phyloP scores from a whole-genome alignment of 2,797 vertebrate species.

The Eleutherodactylus coqui region DNA sequence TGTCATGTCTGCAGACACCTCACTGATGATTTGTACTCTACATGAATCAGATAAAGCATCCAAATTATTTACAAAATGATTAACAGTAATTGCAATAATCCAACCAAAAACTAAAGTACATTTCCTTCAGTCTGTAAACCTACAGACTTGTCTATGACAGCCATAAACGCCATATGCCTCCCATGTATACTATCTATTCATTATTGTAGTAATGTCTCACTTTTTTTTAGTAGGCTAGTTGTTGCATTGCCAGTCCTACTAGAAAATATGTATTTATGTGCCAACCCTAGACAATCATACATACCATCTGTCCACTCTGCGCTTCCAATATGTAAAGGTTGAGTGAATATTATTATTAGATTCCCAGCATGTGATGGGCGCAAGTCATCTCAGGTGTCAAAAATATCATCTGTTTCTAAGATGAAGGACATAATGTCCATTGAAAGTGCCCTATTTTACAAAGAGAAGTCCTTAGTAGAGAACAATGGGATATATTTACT shows the following conservation, averaged over 20 bases:
- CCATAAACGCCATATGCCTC: slow-evolving; percentile 31
- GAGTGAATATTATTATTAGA: slow-evolving; percentile 25
- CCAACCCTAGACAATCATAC: slow-evolving; percentile 25
- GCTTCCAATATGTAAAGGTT: slow-evolving; percentile 15
- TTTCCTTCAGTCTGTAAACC: background rate
- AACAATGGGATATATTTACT: background rate
- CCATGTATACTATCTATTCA: background rate
- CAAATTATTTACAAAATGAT: background rate
- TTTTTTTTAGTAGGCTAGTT: slow-evolving; percentile 6
- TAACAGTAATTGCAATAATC: background rate
- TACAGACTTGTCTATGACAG: slow-evolving; percentile 5
- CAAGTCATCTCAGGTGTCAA: slow-evolving; percentile 37
- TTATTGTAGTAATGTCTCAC: background rate
- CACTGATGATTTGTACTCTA: background rate
- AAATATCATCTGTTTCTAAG: slow-evolving; percentile 17
- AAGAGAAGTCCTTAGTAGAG: background rate
- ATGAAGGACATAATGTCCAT: background rate
- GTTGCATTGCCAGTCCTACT: slow-evolving; percentile 30
- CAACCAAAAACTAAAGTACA: background rate
- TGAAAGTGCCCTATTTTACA: background rate
- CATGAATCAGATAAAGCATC: background rate
- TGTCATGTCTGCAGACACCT: too few relatives aligned
- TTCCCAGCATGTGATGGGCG: slow-evolving; percentile 27
- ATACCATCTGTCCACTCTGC: slow-evolving; percentile 44
- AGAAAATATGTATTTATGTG: slow-evolving; percentile 26